phyloP scores from a whole-genome alignment of 2,888 invertebrate species.

The Conus canariensis region DNA sequence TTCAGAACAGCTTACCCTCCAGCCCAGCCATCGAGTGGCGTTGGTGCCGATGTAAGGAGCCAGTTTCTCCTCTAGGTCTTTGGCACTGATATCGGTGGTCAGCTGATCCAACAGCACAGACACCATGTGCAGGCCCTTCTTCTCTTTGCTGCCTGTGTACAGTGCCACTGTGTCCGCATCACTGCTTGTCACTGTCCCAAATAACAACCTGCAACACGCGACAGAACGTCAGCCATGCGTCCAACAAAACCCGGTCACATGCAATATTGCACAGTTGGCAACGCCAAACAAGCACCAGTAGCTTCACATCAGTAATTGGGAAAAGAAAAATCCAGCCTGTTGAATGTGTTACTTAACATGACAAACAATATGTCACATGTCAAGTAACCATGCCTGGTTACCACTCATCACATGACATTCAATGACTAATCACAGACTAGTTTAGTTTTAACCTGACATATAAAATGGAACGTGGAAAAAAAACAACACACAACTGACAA shows the following conservation, averaged over 20 bases:
- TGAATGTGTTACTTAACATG: too few species aligned
- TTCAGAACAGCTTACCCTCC: constrained; percentile 79
- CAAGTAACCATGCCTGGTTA: too few species aligned
- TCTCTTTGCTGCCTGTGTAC: constrained; percentile 63
- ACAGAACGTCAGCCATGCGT: constrained; percentile 54
- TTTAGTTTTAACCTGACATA: too few species aligned
- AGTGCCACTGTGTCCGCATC: constrained; percentile 62
- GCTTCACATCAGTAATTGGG: too few species aligned
- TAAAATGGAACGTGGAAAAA: too few species aligned
- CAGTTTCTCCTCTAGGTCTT: neutral
- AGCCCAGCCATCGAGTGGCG: constrained; percentile 61
- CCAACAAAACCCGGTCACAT: neutral
- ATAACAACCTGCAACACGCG: constrained; percentile 79
- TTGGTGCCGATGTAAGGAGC: constrained; percentile 8
- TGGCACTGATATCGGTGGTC: neutral
- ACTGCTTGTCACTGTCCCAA: constrained; percentile 58
- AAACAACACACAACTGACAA: too few species aligned
- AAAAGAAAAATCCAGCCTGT: too few species aligned
- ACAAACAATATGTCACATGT: too few species aligned
- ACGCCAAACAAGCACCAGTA: too few species aligned
- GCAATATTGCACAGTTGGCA: neutral
- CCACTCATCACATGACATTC: too few species aligned
- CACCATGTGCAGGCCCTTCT: constrained; percentile 55
- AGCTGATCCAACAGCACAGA: constrained; percentile 40
- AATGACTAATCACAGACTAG: too few species aligned